Evolutionary conservation across 2,797 vertebrate genomes (phyloP), one percentile per base, ranked within the genome.

Genomic region (Sebastes steindachneri): DNA sequence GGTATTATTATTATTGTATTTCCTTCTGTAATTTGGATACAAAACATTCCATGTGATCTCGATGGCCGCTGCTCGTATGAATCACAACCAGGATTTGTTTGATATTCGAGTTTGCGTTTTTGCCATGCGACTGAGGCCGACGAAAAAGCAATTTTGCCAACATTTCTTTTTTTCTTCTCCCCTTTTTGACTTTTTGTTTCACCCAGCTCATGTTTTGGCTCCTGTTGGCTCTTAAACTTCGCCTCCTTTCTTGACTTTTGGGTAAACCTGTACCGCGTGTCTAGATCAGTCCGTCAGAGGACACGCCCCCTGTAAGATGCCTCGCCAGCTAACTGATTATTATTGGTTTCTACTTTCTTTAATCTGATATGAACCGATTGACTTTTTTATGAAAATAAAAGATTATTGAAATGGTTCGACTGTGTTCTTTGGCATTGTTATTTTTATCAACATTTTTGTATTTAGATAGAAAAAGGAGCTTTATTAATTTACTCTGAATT

Each of bases 321-420:
- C 90, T 94, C 89, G 89, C 91, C 92, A 92, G 89, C 91, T 86
- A 88, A 92, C 73, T 69, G 77, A 91, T 93, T 93, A 87, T 89
- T 89, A 87, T 93, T 89, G 90, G 88, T 95, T 93, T 94, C 91
- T 91, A 92, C 90, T 95, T 96, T 95, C 94, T 95, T 95, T 95
- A 94, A 95, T 95, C 94, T 91, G 92, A 93, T 92, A 93, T 87
- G 83, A 94, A 92, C 88, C 85, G 74, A 94, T 94, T 95, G 89
- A 94, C 89, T 94, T 95, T 96, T 96, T 95, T 95, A 95, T 91
- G 86, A 83, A 60, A 96, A 95, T 95, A 96, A 96, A 96, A 96
- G 89, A 93, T 85, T 91, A 94, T 91, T 92, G 86, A 94, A 94
- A 93, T 85, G 90, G 58, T 86, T 68, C 1, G 5, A 4, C n/a